These are phyloP conservation scores for Protophormia terraenovae DNA, from an alignment of 2,888 invertebrate genomes.

Conservation along the genomic window DNA sequence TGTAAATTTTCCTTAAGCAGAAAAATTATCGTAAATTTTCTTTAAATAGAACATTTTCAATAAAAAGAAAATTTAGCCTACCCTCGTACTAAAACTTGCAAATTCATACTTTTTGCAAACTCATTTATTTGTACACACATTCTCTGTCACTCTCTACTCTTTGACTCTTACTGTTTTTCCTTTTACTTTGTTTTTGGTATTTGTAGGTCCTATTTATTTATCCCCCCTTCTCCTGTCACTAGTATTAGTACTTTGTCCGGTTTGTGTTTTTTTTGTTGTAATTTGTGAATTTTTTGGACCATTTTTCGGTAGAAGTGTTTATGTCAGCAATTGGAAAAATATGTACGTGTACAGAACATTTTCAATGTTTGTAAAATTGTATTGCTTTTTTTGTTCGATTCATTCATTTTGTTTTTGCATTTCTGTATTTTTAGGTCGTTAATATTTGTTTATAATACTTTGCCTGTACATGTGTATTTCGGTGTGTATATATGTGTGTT, in stretches of 20 bases:
- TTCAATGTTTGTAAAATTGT: constrained; percentile 45
- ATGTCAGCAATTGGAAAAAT: constrained; percentile 51
- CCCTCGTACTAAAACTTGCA: neutral
- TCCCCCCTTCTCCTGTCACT: neutral
- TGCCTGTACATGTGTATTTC: neutral
- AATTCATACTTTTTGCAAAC: neutral
- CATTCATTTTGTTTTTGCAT: neutral
- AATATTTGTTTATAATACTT: constrained; percentile 55
- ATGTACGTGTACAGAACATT: neutral
- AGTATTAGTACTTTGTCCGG: neutral
- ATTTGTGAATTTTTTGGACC: neutral
- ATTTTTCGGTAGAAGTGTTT: constrained; percentile 50
- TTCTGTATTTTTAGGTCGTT: constrained; percentile 40
- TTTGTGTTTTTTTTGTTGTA: neutral
- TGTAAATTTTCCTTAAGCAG: too few species aligned
- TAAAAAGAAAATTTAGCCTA: too few species aligned
- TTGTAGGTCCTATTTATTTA: constrained; percentile 4
- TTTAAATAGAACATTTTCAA: too few species aligned
- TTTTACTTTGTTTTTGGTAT: constrained; percentile 7
- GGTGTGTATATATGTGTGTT: constrained; percentile 1
- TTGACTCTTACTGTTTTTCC: neutral
- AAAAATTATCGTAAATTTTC: too few species aligned
- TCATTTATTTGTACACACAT: neutral
- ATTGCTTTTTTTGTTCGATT: neutral
- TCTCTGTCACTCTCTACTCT: neutral